Base-by-base conservation (phyloP, 2,888 invertebrate genomes). In the Tenthredo amoena region DNA sequence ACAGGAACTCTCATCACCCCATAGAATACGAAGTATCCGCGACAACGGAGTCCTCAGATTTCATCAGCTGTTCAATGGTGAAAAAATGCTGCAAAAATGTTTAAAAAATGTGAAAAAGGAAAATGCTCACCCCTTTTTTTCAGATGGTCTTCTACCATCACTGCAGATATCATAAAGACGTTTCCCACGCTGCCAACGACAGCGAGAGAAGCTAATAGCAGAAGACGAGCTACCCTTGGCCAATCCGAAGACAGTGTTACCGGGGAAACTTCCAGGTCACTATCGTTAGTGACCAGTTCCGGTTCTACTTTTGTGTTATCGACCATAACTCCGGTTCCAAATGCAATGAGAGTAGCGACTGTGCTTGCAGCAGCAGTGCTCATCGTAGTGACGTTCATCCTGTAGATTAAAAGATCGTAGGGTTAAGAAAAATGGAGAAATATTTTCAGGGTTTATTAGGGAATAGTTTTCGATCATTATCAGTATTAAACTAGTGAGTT, bases 81-180 rank as follows among this genome's bases (percentile, higher is more conserved):
- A 62, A 21, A 74, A 18, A 9, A 43, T n/a, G 7, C 9, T 6
- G 15, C 43, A 9, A 40, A 72, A 31, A 31, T 0, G 9, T 2
- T 0, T 31, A 31, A 31, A 26, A 6, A 9, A 15, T 65, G 0
- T 2, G 15, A 68, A 26, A 4, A 1, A 31, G 2, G 12, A 26
- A 26, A 21, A 65, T 40, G 10, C 92, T 90, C 91, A 96, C 96
- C 96, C 94, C 95, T 94, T 91, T 95, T 96, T 90, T 96, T 95
- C 9, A 96, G 94, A 90, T 96, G 96, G 89, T 96, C 96, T 89
- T 96, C 96, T 62, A 96, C 96, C 95, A 96, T 96, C 86, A 96
- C 95, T 7, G 96, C 95, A 87, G 96, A 97, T 87, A 97, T 97
- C 94, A 97, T 95, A 91, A 96, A 97, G 21, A 97, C 96, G 90